Evolutionary conservation across 2,113 vertebrate genomes (phyloP).

Genomic region (Ancistrus triradiatus): DNA sequence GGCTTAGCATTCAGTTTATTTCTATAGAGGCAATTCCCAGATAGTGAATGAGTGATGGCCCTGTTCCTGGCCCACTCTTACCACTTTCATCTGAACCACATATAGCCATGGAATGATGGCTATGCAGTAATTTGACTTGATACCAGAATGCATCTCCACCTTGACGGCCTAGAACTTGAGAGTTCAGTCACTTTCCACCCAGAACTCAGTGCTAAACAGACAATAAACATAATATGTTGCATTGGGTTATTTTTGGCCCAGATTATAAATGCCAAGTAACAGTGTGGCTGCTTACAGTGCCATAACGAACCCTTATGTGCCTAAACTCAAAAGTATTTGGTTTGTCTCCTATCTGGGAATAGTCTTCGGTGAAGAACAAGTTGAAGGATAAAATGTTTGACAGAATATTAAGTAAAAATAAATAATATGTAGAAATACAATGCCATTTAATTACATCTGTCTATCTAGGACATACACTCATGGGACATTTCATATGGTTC

Average conservation of each 20-base stretch:
- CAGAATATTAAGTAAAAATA: too few species aligned
- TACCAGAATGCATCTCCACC: slow-evolving; percentile 14
- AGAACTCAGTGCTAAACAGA: neutral
- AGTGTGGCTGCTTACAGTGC: neutral
- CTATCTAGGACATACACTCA: too few species aligned
- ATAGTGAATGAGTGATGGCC: slow-evolving; percentile 21
- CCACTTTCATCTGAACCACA: neutral
- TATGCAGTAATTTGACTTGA: neutral
- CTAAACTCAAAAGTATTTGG: slow-evolving; percentile 2
- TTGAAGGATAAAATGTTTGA: too few species aligned
- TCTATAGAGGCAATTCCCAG: slow-evolving; percentile 28
- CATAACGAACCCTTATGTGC: slow-evolving; percentile 15
- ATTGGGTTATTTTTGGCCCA: neutral
- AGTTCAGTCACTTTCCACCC: too few species aligned
- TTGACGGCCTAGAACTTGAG: too few species aligned
- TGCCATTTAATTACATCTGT: too few species aligned
- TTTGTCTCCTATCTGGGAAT: slow-evolving; percentile 18
- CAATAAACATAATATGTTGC: neutral
- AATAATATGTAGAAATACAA: too few species aligned
- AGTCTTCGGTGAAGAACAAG: too few species aligned
- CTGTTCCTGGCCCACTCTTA: slow-evolving; percentile 8
- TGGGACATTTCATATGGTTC: too few species aligned
- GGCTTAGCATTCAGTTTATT: slow-evolving; percentile 24
- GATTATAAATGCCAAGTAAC: slow-evolving; percentile 7
- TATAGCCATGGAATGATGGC: neutral